A percentile compares a stretch with the other conserved stretches of the same genome.
Evolutionary conservation across 30 jellyfish, hydroid and myxozoan genomes (phyloP).

Genomic region (Cassiopea andromeda): DNA sequence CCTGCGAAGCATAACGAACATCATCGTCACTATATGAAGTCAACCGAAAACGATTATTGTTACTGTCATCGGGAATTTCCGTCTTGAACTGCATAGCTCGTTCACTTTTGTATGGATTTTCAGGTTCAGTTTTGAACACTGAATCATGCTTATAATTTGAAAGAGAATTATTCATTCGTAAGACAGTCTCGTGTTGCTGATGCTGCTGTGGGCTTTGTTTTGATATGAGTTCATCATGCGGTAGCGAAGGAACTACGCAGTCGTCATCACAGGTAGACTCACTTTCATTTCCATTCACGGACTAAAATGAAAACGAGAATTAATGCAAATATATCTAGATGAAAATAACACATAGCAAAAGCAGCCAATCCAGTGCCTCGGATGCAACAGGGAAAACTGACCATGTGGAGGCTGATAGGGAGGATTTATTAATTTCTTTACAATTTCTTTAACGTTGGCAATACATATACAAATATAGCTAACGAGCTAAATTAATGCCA

Average conservation of each 20-base stretch:
- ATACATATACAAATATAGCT: too few relatives aligned
- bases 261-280: conserved; percentile 74
- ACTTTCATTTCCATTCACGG: conserved; percentile 68
- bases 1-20: conserved; percentile 68
- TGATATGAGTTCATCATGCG: conserved; percentile 55
- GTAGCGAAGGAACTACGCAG: conserved; percentile 73
- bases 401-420: too few relatives aligned
- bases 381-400: too few relatives aligned
- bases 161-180: conserved; percentile 62
- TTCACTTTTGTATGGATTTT: conserved; percentile 44
- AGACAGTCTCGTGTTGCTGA: conserved; percentile 70
- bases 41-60: conserved; percentile 48
- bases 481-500: too few relatives aligned
- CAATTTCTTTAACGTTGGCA: too few relatives aligned
- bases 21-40: conserved; percentile 44
- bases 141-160: conserved; percentile 46
- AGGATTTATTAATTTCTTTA: too few relatives aligned
- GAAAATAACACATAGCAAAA: too few relatives aligned
- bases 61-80: conserved; percentile 68
- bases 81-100: conserved; percentile 70
- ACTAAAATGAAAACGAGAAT: conserved; percentile 12
- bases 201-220: conserved; percentile 74
- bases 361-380: too few relatives aligned
- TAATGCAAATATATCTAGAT: neutral
- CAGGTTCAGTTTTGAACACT: conserved; percentile 41